These are phyloP conservation scores for Mystacornis crossleyi DNA, from an alignment of 2,113 vertebrate genomes.

Conservation along the genomic window DNA sequence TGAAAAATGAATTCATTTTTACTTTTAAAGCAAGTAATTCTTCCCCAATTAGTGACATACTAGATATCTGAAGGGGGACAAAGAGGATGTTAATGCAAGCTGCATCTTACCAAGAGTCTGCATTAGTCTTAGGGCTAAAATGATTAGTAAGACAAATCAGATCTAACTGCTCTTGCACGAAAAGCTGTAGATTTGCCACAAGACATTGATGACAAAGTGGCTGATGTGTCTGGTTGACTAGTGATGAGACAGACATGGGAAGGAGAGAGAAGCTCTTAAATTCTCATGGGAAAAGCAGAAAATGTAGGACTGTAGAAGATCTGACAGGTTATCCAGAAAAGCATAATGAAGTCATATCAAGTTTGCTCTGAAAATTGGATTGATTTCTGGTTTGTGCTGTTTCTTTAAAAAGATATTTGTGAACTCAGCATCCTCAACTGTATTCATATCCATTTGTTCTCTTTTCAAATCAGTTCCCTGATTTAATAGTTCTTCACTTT, in stretches of 20 bases:
- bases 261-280: neutral
- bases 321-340: neutral
- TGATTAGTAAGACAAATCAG: neutral
- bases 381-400: neutral
- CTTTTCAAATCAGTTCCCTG: neutral
- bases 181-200: neutral
- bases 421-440: neutral
- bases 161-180: neutral
- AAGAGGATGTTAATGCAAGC: neutral
- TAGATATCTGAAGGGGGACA: neutral
- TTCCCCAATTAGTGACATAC: neutral
- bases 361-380: neutral
- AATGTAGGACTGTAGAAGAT: neutral
- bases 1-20: neutral
- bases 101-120: neutral
- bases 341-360: neutral
- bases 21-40: neutral
- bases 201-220: neutral
- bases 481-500: neutral
- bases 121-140: neutral
- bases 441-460: neutral
- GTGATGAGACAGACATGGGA: neutral
- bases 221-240: neutral
- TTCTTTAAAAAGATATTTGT: neutral
- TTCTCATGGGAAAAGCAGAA: neutral